phyloP scores from a whole-genome alignment of 2,888 invertebrate genomes.

The Tachina fera region DNA sequence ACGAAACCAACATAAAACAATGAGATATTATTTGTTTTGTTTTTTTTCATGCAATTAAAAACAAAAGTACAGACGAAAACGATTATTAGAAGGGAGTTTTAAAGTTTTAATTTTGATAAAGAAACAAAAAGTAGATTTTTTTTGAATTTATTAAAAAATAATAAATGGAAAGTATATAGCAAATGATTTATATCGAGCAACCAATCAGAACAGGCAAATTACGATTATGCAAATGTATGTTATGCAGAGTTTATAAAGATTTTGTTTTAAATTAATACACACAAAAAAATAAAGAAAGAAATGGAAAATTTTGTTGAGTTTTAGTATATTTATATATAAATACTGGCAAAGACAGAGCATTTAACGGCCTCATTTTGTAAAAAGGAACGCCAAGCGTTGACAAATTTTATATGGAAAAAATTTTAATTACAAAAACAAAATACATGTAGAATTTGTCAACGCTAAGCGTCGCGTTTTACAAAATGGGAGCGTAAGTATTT shows the following conservation, averaged over 20 bases:
- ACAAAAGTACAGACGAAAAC: conserved; percentile 47
- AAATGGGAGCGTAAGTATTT: too few species aligned
- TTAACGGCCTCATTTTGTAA: too few species aligned
- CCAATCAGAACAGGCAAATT: conserved; percentile 81
- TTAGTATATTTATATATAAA: conserved; percentile 60
- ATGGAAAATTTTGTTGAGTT: conserved; percentile 76
- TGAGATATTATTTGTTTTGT: conserved; percentile 51
- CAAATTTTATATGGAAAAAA: too few species aligned
- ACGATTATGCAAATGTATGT: conserved; percentile 53
- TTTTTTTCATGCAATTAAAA: conserved; percentile 62
- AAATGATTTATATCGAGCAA: conserved; percentile 75
- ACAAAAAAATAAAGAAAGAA: conserved; percentile 78
- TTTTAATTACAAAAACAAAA: too few species aligned
- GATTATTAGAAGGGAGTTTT: conserved; percentile 53
- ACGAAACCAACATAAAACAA: conserved; percentile 65
- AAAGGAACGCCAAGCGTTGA: too few species aligned
- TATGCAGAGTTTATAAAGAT: conserved; percentile 42
- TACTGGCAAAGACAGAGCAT: conserved; percentile 39
- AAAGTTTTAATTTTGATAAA: conserved; percentile 20
- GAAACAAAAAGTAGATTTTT: conserved; percentile 36
- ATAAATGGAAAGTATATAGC: conserved; percentile 6
- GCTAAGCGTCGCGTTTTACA: too few species aligned
- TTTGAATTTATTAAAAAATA: not conserved
- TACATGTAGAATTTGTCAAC: too few species aligned
- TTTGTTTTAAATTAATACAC: conserved; percentile 72